Base-by-base conservation (phyloP, 2,113 vertebrate genomes). In the Albula glossodonta region DNA sequence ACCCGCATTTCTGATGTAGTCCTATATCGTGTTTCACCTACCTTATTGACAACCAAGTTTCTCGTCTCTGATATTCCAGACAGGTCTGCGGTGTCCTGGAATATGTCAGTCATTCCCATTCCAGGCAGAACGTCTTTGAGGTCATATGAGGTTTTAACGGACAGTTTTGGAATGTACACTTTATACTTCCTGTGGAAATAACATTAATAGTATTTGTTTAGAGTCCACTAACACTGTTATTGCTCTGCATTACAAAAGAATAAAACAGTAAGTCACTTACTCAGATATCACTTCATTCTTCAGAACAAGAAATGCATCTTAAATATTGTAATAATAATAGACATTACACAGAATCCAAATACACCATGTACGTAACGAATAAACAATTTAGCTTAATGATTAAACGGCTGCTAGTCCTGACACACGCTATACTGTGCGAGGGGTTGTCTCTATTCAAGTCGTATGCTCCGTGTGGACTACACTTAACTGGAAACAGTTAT, bases 21-120 rank as follows among this genome's bases (percentile, higher is more conserved):
- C 2, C 17, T 1, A 60, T 7, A 60, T 60, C 17, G 3, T 41
- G 31, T 41, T 41, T 41, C 31, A 41, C 56, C 56, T 60, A 60
- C 56, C 56, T 60, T 60, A 60, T 10, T 13, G 6, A 60, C 56
- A 60, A 60, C 7, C 56, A 60, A 60, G 3, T 5, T 66, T 0
- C 0, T 0, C 0, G 66, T 12, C 57, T 93, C 89, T 48, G 95
- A 92, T 90, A 98, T 96, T 85, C 95, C 96, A 87, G 91, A 91
- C 9, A 98, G 93, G 90, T 97, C 87, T 82, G 97, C 96, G 25
- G 0, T 7, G 4, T 90, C 74, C 87, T 88, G 80, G 93, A 98
- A 98, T 78, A 96, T 95, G 87, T 97, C 93, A 12, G 89, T 89
- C 84, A 97, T 94, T 86, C 97, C 96, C 93, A 98, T 93, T 53